Conservation (phyloP, 2,888 invertebrate species). For the Embidobia sp. region DNA sequence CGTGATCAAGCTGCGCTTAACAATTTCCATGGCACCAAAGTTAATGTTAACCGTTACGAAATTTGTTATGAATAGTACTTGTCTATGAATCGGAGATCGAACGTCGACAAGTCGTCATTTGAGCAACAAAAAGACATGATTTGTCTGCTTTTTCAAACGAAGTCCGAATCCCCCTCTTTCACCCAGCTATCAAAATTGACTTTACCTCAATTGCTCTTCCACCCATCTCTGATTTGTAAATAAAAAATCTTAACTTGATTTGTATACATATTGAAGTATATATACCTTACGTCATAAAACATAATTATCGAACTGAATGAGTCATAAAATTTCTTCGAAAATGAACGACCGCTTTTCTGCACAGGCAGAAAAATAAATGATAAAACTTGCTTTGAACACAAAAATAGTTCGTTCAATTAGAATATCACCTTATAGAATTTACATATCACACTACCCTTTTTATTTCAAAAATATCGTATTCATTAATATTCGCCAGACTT, state of each 20-base stretch:
- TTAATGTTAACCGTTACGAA: background rate
- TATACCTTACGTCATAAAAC: no score
- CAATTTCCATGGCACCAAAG: slow-evolving; percentile 5
- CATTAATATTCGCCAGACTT: slow-evolving; percentile 14
- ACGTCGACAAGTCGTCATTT: background rate
- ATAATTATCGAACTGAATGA: no score
- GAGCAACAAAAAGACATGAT: slow-evolving; percentile 3
- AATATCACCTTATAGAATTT: slow-evolving; percentile 70
- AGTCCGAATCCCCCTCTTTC: background rate
- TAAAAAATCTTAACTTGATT: background rate
- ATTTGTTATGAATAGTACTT: background rate
- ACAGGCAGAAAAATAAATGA: no score
- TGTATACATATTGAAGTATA: background rate
- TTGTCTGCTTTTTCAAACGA: background rate
- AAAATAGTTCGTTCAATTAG: slow-evolving; percentile 75
- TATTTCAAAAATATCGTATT: slow-evolving; percentile 70
- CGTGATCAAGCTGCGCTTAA: background rate
- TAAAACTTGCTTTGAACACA: slow-evolving; percentile 67
- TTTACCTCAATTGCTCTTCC: background rate
- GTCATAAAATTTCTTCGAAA: background rate
- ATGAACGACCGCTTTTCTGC: no score
- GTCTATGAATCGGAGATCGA: background rate
- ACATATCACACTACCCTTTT: slow-evolving; percentile 74
- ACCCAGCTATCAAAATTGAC: background rate
- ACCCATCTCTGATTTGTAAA: background rate